Evolutionary conservation across 2,113 vertebrate species (phyloP).

Genomic region (Aegotheles bennettii): DNA sequence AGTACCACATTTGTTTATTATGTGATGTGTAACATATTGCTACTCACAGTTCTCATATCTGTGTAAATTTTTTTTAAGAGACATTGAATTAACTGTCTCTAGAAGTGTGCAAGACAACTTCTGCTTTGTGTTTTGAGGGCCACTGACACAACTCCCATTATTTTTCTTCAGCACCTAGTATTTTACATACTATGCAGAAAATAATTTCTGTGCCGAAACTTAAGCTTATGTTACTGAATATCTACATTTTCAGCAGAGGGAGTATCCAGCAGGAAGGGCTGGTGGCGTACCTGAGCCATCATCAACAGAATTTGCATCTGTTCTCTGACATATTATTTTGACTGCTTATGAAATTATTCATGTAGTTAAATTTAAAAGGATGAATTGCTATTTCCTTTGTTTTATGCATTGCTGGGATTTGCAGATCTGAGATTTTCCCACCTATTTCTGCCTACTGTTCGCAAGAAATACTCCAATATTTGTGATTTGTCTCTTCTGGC

Average conservation of each 20-base stretch:
- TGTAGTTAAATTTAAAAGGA: not conserved
- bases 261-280: not conserved
- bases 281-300: not conserved
- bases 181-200: not conserved
- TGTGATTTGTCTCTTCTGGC: not conserved
- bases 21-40: not conserved
- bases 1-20: not conserved
- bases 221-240: not conserved
- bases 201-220: not conserved
- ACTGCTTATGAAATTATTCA: not conserved
- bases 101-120: conserved; percentile 35
- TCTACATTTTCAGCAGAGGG: not conserved
- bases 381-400: not conserved
- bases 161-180: conserved; percentile 19
- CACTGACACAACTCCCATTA: not conserved
- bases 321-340: not conserved
- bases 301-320: not conserved
- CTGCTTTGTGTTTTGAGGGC: conserved; percentile 19
- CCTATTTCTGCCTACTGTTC: not conserved
- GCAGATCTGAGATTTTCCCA: not conserved
- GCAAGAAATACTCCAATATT: not conserved
- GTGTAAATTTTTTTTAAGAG: too few relatives aligned
- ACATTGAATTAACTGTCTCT: not conserved
- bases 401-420: not conserved
- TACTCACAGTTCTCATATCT: conserved; percentile 27